These are phyloP conservation scores for Eupeodes luniger DNA, from an alignment of 2,888 invertebrate species.

Conservation along the genomic window DNA sequence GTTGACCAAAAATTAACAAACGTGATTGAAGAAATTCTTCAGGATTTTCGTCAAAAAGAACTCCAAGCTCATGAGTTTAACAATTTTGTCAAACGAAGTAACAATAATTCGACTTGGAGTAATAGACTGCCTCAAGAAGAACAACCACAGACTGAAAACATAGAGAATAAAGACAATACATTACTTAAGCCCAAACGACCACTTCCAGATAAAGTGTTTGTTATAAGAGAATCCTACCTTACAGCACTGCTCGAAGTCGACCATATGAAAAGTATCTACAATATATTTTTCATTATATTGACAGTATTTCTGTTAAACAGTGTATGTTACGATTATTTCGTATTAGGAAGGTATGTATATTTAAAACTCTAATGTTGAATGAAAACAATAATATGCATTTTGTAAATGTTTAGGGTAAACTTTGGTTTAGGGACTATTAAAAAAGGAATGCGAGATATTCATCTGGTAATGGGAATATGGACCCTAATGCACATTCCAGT, in stretches of 20 bases:
- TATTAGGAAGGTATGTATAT: conserved; percentile 87
- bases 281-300: conserved; percentile 92
- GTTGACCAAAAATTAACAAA: conserved; percentile 81
- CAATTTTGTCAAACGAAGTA: conserved; percentile 77
- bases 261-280: conserved; percentile 93
- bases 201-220: conserved; percentile 88
- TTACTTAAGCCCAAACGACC: conserved; percentile 74
- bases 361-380: not conserved
- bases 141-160: not conserved
- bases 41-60: conserved; percentile 81
- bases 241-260: conserved; percentile 91
- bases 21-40: conserved; percentile 82
- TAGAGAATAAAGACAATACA: conserved; percentile 73
- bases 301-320: conserved; percentile 90
- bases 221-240: conserved; percentile 90
- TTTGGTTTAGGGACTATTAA: conserved; percentile 87
- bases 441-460: conserved; percentile 86
- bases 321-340: conserved; percentile 88
- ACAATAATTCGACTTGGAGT: conserved; percentile 74
- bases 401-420: conserved; percentile 83
- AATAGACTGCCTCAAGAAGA: conserved; percentile 60
- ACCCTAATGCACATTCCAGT: conserved; percentile 84
- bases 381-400: not conserved
- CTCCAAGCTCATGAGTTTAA: conserved; percentile 81
- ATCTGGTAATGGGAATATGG: conserved; percentile 86